phyloP scores from a whole-genome alignment of 2,888 invertebrate species.

The Trissolcus brochymenae region DNA sequence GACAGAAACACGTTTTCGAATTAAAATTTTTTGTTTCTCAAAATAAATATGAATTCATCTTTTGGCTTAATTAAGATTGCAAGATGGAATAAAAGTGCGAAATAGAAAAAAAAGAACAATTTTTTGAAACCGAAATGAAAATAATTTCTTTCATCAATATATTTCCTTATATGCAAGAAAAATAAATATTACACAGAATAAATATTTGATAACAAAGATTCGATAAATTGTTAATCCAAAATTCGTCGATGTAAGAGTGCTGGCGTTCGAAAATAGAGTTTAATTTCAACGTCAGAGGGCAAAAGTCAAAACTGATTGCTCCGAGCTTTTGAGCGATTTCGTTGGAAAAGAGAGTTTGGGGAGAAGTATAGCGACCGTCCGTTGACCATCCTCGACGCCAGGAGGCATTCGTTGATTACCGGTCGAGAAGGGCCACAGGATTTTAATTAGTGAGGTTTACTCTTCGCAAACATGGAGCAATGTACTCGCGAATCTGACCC shows the following conservation, averaged over 20 bases:
- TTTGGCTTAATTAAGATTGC: too few species aligned
- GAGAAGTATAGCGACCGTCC: conserved; percentile 59
- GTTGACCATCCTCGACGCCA: conserved; percentile 72
- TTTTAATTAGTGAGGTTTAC: conserved; percentile 76
- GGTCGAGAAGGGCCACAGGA: conserved; percentile 69
- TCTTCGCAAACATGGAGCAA: conserved; percentile 71
- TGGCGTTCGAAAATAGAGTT: conserved; percentile 39
- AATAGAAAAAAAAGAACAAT: too few species aligned
- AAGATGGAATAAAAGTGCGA: too few species aligned
- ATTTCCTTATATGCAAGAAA: too few species aligned
- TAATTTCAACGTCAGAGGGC: conserved; percentile 39
- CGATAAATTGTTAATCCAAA: too few species aligned
- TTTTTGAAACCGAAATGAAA: too few species aligned
- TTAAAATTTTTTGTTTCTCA: not conserved
- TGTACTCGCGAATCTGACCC: conserved; percentile 59
- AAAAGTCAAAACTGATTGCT: conserved; percentile 54
- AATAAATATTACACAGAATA: too few species aligned
- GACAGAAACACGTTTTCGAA: conserved; percentile 5
- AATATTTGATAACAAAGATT: too few species aligned
- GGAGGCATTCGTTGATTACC: conserved; percentile 74
- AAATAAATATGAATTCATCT: too few species aligned
- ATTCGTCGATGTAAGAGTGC: conserved; percentile 14
- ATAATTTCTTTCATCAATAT: too few species aligned
- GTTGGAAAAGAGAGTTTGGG: conserved; percentile 45
- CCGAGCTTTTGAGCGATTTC: conserved; percentile 52